Conservation (phyloP, 2,888 invertebrate genomes). For the Nyleta sp. region DNA sequence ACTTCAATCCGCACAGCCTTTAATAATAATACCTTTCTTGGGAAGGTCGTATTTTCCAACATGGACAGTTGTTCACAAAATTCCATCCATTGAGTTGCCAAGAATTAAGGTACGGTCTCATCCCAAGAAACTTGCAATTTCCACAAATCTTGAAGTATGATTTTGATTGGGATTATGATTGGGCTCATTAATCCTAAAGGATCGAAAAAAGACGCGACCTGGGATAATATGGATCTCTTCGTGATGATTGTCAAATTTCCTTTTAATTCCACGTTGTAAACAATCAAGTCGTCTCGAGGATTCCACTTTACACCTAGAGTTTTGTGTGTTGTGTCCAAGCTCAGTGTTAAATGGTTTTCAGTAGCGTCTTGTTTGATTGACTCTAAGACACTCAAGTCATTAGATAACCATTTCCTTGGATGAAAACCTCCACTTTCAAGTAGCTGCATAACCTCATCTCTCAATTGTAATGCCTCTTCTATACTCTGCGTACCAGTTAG, state of each 20-base stretch:
- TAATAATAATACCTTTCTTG: neutral
- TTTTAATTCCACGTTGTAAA: neutral
- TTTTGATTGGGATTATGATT: conserved; percentile 1
- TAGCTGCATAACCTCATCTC: neutral
- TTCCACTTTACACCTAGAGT: conserved; percentile 1
- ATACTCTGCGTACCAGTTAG: conserved; percentile 14
- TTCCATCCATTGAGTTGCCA: neutral
- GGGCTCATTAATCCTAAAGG: conserved; percentile 10
- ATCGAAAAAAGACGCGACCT: neutral
- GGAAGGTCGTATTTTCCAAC: neutral
- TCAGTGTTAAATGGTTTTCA: conserved; percentile 2
- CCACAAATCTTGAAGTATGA: conserved; percentile 4
- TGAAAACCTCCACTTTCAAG: neutral
- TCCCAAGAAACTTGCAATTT: neutral
- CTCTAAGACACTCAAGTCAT: neutral
- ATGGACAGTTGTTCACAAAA: neutral
- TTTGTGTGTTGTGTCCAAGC: neutral
- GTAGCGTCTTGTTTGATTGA: neutral
- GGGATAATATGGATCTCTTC: neutral
- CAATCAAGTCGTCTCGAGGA: neutral
- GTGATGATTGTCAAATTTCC: no score
- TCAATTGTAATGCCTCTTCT: neutral
- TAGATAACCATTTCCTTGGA: conserved; percentile 1
- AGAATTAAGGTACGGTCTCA: neutral
- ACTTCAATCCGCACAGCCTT: neutral